Percentiles rank a stretch among this genome's conserved stretches.
These are phyloP conservation scores for Lanius collurio DNA, from an alignment of 2,113 vertebrate species.

Conservation along the genomic window DNA sequence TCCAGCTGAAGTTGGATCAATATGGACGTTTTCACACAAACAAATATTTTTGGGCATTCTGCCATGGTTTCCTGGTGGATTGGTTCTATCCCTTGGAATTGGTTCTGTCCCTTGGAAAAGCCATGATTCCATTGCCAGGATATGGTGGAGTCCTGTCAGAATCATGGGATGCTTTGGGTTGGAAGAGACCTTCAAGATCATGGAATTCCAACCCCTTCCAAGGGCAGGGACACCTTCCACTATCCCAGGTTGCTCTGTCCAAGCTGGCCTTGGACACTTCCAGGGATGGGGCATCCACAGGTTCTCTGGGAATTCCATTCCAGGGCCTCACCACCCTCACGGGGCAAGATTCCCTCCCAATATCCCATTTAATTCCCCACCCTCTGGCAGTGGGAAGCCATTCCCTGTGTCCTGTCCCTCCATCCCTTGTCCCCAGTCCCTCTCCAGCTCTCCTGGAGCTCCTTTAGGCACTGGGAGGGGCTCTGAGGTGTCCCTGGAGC, in stretches of 20 bases:
- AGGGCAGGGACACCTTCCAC: not conserved
- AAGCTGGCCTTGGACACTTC: not conserved
- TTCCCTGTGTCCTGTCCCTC: not conserved
- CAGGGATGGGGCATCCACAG: not conserved
- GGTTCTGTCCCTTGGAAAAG: not conserved
- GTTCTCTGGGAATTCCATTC: not conserved
- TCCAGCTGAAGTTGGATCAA: not conserved
- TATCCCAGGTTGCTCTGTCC: rapidly evolving
- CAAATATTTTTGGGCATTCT: not conserved
- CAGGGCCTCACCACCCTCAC: rapidly evolving
- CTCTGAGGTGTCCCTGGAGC: rapidly evolving
- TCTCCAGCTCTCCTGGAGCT: not conserved
- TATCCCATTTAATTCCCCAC: not conserved
- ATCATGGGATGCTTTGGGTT: not conserved
- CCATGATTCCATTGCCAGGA: not conserved
- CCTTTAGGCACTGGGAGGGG: rapidly evolving
- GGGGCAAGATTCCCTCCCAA: rapidly evolving
- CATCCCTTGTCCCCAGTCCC: rapidly evolving
- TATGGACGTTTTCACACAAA: rapidly evolving
- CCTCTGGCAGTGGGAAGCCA: not conserved
- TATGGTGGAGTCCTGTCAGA: not conserved
- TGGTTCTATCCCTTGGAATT: not conserved
- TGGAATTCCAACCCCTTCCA: not conserved
- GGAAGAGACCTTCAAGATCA: not conserved
- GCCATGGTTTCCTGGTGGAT: rapidly evolving